Evolutionary conservation across 2,888 invertebrate genomes (phyloP).

Genomic region (Apamea epomidion): DNA sequence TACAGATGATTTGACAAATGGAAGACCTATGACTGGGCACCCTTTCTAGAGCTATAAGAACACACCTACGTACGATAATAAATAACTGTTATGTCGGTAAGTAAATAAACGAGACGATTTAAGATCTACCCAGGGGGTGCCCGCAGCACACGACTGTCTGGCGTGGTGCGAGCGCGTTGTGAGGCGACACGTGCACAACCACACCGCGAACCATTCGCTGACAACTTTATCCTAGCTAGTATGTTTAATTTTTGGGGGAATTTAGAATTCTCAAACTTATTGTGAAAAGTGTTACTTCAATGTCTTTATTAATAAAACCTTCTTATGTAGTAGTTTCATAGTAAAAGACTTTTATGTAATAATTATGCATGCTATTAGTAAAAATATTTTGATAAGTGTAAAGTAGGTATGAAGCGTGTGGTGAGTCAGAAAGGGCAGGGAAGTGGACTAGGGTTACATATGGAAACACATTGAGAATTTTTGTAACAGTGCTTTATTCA

Average conservation of each 20-base stretch:
- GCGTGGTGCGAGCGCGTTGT: conserved; percentile 43
- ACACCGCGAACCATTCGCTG: conserved; percentile 6
- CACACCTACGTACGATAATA: neutral
- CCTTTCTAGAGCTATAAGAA: conserved; percentile 9
- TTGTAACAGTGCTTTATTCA: conserved; percentile 93
- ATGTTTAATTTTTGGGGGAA: neutral
- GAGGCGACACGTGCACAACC: conserved; percentile 60
- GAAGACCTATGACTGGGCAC: conserved; percentile 3
- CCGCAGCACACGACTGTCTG: conserved; percentile 32
- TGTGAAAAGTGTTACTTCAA: conserved; percentile 7
- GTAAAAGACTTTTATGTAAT: conserved; percentile 13
- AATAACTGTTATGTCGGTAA: neutral
- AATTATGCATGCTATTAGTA: conserved; percentile 67
- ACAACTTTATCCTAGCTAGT: conserved; percentile 1
- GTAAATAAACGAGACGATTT: conserved; percentile 56
- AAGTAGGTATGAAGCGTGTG: conserved; percentile 65
- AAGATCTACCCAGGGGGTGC: conserved; percentile 50
- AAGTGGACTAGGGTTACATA: conserved; percentile 87
- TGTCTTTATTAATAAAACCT: conserved; percentile 26
- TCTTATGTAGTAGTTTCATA: neutral
- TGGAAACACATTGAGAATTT: conserved; percentile 93
- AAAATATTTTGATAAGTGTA: conserved; percentile 58
- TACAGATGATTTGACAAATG: conserved; percentile 1
- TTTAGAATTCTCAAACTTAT: conserved; percentile 16
- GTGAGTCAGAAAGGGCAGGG: conserved; percentile 74